phyloP scores from a whole-genome alignment of 2,797 vertebrate genomes.

The Pipistrellus kuhlii region DNA sequence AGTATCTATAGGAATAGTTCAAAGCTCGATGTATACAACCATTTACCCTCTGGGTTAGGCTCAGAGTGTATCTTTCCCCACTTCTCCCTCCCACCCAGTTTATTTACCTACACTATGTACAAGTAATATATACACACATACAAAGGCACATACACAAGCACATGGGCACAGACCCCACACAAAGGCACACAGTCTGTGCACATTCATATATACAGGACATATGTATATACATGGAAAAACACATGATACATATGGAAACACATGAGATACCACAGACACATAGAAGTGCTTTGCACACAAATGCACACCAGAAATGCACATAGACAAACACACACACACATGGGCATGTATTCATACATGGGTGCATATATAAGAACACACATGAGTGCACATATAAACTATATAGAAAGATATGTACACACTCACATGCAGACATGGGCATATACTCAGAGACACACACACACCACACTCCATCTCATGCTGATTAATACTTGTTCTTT shows the following conservation, averaged over 20 bases:
- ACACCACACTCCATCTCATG: not conserved
- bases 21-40: not conserved
- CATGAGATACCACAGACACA: not conserved
- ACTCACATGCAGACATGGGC: rapidly evolving
- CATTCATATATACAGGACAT: not conserved
- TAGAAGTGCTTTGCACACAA: not conserved
- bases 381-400: not conserved
- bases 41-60: not conserved
- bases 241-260: not conserved
- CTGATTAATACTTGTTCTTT: not conserved
- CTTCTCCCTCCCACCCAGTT: not conserved
- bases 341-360: not conserved
- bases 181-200: not conserved
- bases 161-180: not conserved
- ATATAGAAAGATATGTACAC: not conserved
- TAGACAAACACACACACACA: not conserved
- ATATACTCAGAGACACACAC: not conserved
- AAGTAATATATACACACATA: not conserved
- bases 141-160: not conserved
- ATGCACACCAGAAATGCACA: not conserved
- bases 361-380: not conserved
- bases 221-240: not conserved
- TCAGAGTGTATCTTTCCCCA: not conserved
- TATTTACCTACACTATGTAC: not conserved
- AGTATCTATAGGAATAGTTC: not conserved